These are phyloP conservation scores for Sternotherus odoratus DNA, from an alignment of 2,797 vertebrate species.

Conservation along the genomic window DNA sequence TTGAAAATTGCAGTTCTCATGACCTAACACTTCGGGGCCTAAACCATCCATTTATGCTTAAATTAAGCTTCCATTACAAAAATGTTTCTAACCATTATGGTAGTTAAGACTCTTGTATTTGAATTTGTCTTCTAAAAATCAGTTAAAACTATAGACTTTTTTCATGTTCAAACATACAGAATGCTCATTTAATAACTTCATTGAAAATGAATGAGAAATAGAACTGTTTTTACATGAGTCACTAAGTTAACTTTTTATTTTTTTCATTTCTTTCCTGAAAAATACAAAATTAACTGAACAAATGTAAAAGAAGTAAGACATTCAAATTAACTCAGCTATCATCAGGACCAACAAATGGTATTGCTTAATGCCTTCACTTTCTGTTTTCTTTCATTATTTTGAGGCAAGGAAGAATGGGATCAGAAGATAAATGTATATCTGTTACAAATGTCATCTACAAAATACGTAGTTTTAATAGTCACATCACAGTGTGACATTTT, in stretches of 20 bases:
- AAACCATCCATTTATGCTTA: slow-evolving; percentile 6
- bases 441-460: background rate
- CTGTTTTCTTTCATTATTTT: background rate
- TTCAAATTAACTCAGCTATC: background rate
- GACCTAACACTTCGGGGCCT: background rate
- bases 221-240: background rate
- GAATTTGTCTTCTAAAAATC: background rate
- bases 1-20: background rate
- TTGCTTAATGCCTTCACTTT: background rate
- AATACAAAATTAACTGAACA: background rate
- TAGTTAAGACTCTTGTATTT: background rate
- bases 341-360: background rate
- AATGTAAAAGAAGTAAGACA: accelerated
- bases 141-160: accelerated
- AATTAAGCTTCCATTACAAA: background rate
- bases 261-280: background rate
- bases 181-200: background rate
- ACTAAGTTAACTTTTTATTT: background rate
- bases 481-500: background rate
- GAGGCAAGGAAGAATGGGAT: background rate
- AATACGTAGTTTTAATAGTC: background rate
- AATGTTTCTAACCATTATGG: background rate
- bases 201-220: slow-evolving; percentile 5
- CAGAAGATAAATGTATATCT: background rate
- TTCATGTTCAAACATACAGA: background rate